Conservation (phyloP, 1,140 invertebrate species). For the Drosophila obscura region DNA sequence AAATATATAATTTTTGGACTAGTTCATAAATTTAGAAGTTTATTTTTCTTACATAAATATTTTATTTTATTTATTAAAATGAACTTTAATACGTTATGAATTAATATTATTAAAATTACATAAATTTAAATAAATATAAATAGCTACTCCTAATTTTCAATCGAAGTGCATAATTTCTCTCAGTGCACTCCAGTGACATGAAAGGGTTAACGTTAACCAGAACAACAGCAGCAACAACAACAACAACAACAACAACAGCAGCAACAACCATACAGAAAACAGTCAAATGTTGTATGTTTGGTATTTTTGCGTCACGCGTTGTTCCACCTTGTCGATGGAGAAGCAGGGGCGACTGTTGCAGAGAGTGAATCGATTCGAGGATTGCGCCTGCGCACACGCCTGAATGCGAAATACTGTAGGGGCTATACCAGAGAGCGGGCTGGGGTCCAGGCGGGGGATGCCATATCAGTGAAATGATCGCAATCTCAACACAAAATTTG, state of each 20-base stretch:
- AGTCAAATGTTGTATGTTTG: conserved; percentile 74
- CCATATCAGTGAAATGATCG: conserved; percentile 78
- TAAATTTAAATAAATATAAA: too few relatives aligned
- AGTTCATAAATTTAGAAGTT: too few relatives aligned
- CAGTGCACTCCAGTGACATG: conserved; percentile 58
- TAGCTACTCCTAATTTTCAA: too few relatives aligned
- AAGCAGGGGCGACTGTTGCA: not conserved
- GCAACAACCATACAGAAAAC: conserved; percentile 17
- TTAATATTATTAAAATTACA: too few relatives aligned
- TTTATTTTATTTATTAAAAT: too few relatives aligned
- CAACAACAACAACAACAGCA: conserved; percentile 35
- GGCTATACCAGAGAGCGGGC: not conserved
- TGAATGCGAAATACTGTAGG: conserved; percentile 63
- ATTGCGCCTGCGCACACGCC: conserved; percentile 77
- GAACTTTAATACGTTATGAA: too few relatives aligned
- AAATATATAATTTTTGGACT: too few relatives aligned
- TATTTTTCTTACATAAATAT: too few relatives aligned
- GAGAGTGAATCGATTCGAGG: conserved; percentile 38
- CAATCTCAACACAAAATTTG: conserved; percentile 81
- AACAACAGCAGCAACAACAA: conserved; percentile 34
- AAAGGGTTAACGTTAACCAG: conserved; percentile 57
- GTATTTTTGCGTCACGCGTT: conserved; percentile 81
- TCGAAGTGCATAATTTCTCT: conserved; percentile 14
- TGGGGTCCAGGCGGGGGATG: not conserved
- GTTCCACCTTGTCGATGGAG: conserved; percentile 50